These are phyloP conservation scores for Pentamera pediparva DNA, from an alignment of 53 echinoderm and acorn worm genomes.

Conservation along the genomic window DNA sequence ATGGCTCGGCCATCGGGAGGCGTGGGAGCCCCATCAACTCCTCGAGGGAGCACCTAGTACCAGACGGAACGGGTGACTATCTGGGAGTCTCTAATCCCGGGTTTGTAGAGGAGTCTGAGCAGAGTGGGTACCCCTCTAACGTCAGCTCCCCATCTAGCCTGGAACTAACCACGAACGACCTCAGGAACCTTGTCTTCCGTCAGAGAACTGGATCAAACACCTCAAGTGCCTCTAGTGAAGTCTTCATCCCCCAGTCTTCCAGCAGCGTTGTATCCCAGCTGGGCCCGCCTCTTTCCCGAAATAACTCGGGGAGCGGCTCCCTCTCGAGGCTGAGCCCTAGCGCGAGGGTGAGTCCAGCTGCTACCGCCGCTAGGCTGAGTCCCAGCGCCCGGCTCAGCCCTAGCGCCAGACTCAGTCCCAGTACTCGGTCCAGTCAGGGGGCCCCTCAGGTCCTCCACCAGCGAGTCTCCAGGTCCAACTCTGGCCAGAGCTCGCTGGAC, in stretches of 20 bases:
- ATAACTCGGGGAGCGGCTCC: slow-evolving; percentile 19
- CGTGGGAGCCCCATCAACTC: slow-evolving; percentile 32
- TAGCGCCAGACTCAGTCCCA: slow-evolving; percentile 36
- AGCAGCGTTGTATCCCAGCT: background rate
- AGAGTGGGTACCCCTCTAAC: slow-evolving; percentile 50
- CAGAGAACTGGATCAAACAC: slow-evolving; percentile 23
- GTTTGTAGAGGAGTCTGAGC: slow-evolving; percentile 71
- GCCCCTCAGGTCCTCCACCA: too few relatives aligned
- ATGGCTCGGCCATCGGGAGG: background rate
- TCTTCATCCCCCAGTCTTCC: slow-evolving; percentile 24
- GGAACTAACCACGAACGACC: slow-evolving; percentile 23
- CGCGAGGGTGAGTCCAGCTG: slow-evolving; percentile 59
- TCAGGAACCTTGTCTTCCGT: slow-evolving; percentile 30
- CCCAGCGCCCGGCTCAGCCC: too few relatives aligned
- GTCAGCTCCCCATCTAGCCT: slow-evolving; percentile 25
- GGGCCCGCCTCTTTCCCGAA: slow-evolving; percentile 8
- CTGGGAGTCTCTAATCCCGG: slow-evolving; percentile 71
- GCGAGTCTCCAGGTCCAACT: slow-evolving; percentile 27
- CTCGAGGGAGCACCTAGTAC: slow-evolving; percentile 61
- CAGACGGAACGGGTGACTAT: slow-evolving; percentile 41
- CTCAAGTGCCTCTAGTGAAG: slow-evolving; percentile 30
- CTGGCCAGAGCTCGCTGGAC: slow-evolving; percentile 26
- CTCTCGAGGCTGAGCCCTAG: slow-evolving; percentile 29
- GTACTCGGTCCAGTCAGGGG: background rate
- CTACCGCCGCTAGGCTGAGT: too few relatives aligned